Evolutionary conservation across 2,888 invertebrate species (phyloP), one percentile per base, ranked within the genome.

Genomic region (Drosophila aldrichi): DNA sequence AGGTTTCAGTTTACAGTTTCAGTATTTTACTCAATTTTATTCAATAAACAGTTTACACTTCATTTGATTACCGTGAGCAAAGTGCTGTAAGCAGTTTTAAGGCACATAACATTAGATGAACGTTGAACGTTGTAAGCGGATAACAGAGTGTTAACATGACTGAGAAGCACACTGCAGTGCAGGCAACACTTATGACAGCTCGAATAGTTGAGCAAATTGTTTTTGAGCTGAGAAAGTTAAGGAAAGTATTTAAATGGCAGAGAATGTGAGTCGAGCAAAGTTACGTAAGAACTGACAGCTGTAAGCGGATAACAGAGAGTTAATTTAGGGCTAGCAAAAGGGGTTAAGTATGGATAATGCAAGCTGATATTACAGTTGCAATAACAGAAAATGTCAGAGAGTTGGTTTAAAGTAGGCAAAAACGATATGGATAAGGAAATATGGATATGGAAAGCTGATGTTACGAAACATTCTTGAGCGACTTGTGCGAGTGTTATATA

Each of bases 1-100:
- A 54, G 55, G 85, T 88, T 82, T 91, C 81, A 76, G 68, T 71
- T 91, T 84, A 89, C 87, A 85, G 80, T 85, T 85, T 83, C 76
- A 55, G 25, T 46, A 55, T 48, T 61, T 61, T 52, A 48, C 61
- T 32, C 32, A 61, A 14, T 59, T 48, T 63, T 46, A 91, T 79
- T 89, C 86, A 90, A 91, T 91, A 88, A 88, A 79, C 63, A 80
- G 81, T 84, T 68, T 77, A 84, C 77, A 48, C 58, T 40, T 58
- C 58, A 58, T 58, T 58, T 48, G 48, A 58, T 58, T 58, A 58
- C 48, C 18, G 48, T 25, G 22, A 8, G 36, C 29, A 46, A 58
- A 38, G 58, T 52, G 52, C 38, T 36, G 43, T 18, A 38, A 48
- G 58, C 48, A 22, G 57, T 36, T 18, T 32, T 16, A 58, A 29